Conservation (phyloP, 2,113 vertebrate genomes). For the Apaloderma vittatum region DNA sequence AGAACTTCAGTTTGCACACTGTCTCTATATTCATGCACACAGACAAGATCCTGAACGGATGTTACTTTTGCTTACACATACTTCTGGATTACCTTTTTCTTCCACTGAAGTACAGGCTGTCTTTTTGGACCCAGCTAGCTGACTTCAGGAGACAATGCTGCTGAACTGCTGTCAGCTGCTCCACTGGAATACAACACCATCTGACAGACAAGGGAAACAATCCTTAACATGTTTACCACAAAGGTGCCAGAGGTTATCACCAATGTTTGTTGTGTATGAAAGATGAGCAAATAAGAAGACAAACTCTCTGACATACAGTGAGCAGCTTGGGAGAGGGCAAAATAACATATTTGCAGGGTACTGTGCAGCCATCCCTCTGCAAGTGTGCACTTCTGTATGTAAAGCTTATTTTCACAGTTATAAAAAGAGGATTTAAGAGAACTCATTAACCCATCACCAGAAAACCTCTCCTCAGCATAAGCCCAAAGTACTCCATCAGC, state of each 20-base stretch:
- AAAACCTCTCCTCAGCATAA: not conserved
- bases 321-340: not conserved
- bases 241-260: not conserved
- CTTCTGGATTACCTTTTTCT: not conserved
- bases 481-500: not conserved
- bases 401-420: not conserved
- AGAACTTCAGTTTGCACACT: not conserved
- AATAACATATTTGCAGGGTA: not conserved
- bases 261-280: not conserved
- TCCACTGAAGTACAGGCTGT: not conserved
- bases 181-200: not conserved
- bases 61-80: not conserved
- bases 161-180: constrained; percentile 20
- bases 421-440: not conserved
- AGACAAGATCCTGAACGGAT: not conserved
- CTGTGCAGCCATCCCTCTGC: not conserved
- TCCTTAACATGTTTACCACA: not conserved
- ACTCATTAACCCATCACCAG: not conserved
- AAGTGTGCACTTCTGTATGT: not conserved
- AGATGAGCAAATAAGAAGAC: not conserved
- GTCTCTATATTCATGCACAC: rapidly evolving
- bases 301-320: not conserved
- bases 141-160: not conserved
- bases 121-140: constrained; percentile 23
- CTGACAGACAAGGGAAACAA: constrained; percentile 10